Evolutionary conservation across 2,113 vertebrate genomes (phyloP).

Genomic region (Oreochromis spilurus): DNA sequence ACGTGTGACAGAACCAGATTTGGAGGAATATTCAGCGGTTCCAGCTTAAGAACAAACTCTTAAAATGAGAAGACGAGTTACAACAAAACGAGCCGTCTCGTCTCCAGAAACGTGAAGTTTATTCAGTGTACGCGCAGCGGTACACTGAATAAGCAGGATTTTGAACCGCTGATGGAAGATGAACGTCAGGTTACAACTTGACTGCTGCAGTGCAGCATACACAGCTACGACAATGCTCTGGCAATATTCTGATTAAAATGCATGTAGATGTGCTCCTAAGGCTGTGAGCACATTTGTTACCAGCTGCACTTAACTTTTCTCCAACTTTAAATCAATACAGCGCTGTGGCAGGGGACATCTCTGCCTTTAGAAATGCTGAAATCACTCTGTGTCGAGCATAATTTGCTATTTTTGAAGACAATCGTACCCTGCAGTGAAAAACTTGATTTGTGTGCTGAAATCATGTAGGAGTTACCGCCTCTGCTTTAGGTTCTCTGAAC

Average conservation of each 20-base stretch:
- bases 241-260: neutral
- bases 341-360: neutral
- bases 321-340: neutral
- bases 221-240: neutral
- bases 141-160: neutral
- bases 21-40: neutral
- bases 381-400: neutral
- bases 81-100: neutral
- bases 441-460: slow-evolving; percentile 13
- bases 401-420: neutral
- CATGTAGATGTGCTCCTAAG: neutral
- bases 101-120: neutral
- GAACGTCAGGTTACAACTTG: fast-evolving
- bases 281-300: neutral
- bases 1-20: neutral
- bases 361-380: neutral
- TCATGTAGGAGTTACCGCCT: slow-evolving; percentile 25
- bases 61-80: neutral
- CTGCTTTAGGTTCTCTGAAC: slow-evolving; percentile 15
- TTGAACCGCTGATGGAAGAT: neutral
- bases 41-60: neutral
- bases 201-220: neutral
- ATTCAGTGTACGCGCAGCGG: fast-evolving
- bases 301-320: neutral
- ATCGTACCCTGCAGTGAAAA: neutral